A percentile compares a stretch with the other conserved stretches of the same genome.
These are phyloP conservation scores for Dynastes tityus DNA, from an alignment of 2,888 invertebrate genomes.

Conservation along the genomic window DNA sequence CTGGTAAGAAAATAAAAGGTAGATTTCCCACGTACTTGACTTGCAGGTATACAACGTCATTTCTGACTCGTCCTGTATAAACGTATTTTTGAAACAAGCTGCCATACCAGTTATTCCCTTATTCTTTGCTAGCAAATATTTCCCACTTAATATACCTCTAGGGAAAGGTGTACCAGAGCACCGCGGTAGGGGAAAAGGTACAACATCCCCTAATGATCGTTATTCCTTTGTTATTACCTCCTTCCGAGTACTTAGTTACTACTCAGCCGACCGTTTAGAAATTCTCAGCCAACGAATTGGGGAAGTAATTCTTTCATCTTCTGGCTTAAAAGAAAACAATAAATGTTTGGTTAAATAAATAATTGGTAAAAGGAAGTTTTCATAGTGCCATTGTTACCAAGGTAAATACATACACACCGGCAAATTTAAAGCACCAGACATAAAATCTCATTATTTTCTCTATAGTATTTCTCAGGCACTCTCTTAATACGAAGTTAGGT, in stretches of 20 bases:
- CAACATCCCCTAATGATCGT: constrained; percentile 32
- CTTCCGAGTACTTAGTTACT: constrained; percentile 15
- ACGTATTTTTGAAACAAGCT: too few relatives aligned
- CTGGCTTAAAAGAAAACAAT: neutral
- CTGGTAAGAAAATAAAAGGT: too few relatives aligned
- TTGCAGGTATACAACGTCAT: too few relatives aligned
- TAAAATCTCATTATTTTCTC: too few relatives aligned
- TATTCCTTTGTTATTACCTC: constrained; percentile 35
- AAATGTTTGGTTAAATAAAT: neutral
- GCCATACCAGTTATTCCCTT: too few relatives aligned
- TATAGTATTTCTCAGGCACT: too few relatives aligned
- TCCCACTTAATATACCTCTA: constrained; percentile 25
- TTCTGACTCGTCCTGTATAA: too few relatives aligned
- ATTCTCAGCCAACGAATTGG: constrained; percentile 15
- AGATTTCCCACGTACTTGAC: too few relatives aligned
- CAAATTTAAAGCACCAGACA: too few relatives aligned
- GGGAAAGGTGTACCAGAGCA: constrained; percentile 13
- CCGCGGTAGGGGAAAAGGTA: neutral
- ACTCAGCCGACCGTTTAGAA: constrained; percentile 27
- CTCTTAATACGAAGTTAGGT: too few relatives aligned
- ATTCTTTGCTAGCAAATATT: constrained; percentile 12
- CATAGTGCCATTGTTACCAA: too few relatives aligned
- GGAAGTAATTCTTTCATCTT: neutral
- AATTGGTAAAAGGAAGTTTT: neutral
- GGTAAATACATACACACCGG: too few relatives aligned